Evolutionary conservation across 2,797 vertebrate species (phyloP), one percentile per base, ranked within the genome.

Genomic region (Gymnothorax reevesii): DNA sequence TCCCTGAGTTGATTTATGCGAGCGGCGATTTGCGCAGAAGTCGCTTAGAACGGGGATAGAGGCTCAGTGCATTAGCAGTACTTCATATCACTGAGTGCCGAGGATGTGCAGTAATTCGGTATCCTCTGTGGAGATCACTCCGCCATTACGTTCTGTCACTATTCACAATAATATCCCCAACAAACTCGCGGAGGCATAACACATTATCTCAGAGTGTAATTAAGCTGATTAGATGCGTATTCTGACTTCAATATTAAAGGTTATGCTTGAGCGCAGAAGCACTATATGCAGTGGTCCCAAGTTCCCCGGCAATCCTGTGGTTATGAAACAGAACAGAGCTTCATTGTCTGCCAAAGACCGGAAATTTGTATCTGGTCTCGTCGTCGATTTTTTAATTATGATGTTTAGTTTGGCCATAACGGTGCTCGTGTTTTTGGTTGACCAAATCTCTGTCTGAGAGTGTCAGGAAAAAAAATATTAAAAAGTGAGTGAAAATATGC

Each of bases 11-110:
- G 85, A 77, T 77, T 77, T 77, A 77, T 77, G 73, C 20, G 33
- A 20, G 73, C 27, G 62, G 22, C 62, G 71, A 86, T 86, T 57
- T 86, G 10, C 17, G n/a, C 20, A 86, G 85, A 86, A 86, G 85
- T 69, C 57, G 12, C 69, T 5, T 25, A 42, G 15, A 49, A 42
- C 4, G 33, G 42, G 73, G 42, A 77, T 7, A 17, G 12, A 42
- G 42, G 33, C 73, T 17, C 42, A 13, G 12, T 17, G 12, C 42
- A 42, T 49, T 49, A 77, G 73, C 73, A 6, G 4, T 15, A 17
- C 33, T 20, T 33, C 33, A 22, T 22, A 69, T 8, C 7, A 12
- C 33, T 49, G 33, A 22, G 8, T 8, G 54, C 49, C 10, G 22
- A 2, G 9, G 55, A 52, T 3, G 49, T 80, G 49, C n/a, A 20